Evolutionary conservation across 1,140 invertebrate genomes (phyloP).

Genomic region (Bombus confusus): DNA sequence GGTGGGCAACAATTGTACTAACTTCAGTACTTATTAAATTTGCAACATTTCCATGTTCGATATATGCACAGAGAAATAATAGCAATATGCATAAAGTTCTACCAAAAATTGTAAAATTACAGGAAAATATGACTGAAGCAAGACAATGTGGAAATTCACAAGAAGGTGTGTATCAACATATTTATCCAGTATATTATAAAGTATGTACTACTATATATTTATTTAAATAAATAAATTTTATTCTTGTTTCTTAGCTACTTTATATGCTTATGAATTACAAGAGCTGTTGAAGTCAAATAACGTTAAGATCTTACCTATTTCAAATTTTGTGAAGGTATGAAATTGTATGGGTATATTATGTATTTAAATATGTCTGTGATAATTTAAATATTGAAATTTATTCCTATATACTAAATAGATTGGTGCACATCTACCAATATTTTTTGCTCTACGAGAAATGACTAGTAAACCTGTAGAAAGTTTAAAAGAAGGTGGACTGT

Average conservation of each 20-base stretch:
- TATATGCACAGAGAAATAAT: constrained; percentile 89
- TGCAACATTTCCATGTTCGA: constrained; percentile 91
- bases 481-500: constrained; percentile 93
- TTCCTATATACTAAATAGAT: constrained; percentile 82
- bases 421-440: constrained; percentile 96
- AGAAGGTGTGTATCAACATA: constrained; percentile 83
- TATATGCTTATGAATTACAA: constrained; percentile 89
- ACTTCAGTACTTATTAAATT: constrained; percentile 89
- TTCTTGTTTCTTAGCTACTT: constrained; percentile 83
- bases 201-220: neutral
- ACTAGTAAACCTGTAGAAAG: constrained; percentile 93
- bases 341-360: neutral
- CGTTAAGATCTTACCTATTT: constrained; percentile 82
- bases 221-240: neutral
- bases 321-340: neutral
- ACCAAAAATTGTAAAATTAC: constrained; percentile 90
- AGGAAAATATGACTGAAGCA: constrained; percentile 92
- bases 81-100: constrained; percentile 91
- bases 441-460: constrained; percentile 92
- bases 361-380: neutral
- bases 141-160: constrained; percentile 90
- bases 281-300: constrained; percentile 91
- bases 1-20: constrained; percentile 93
- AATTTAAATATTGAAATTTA: constrained; percentile 20
- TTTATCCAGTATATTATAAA: no score